These are phyloP conservation scores for Sorex maritimensis DNA, from an alignment of 2,797 vertebrate genomes.

Conservation along the genomic window DNA sequence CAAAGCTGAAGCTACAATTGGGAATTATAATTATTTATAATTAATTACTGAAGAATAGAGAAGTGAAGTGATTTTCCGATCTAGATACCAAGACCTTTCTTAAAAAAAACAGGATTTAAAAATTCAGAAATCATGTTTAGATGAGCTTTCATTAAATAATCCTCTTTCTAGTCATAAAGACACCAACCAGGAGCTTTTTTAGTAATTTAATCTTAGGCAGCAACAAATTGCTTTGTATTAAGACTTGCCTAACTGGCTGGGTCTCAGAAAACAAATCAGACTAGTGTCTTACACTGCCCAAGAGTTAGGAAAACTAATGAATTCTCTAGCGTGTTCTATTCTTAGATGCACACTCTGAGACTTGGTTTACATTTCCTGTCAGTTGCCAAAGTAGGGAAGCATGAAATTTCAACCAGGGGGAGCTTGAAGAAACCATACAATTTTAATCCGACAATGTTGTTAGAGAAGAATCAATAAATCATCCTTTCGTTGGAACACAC, in stretches of 20 bases:
- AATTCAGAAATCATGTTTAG: constrained; percentile 31
- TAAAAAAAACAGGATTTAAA: not conserved
- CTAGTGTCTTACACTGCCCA: not conserved
- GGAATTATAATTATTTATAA: constrained; percentile 55
- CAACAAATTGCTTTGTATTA: not conserved
- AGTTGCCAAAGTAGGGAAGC: constrained; percentile 25
- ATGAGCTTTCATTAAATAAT: constrained; percentile 15
- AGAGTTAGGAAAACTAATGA: not conserved
- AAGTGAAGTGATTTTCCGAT: constrained; percentile 26
- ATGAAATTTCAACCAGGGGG: not conserved
- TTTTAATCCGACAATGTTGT: not conserved
- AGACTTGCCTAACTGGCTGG: not conserved
- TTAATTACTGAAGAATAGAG: not conserved
- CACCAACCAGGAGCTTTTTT: constrained; percentile 60
- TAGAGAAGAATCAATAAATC: constrained; percentile 53
- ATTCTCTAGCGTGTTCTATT: not conserved
- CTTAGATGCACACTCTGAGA: not conserved
- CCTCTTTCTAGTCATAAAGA: not conserved
- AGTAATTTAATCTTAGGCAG: constrained; percentile 18
- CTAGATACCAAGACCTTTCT: constrained; percentile 2
- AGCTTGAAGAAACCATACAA: constrained; percentile 43
- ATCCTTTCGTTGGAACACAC: not conserved
- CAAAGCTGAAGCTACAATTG: not conserved
- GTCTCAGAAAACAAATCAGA: constrained; percentile 48
- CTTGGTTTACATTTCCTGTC: constrained; percentile 13